Evolutionary conservation across 2,797 vertebrate genomes (phyloP).

Genomic region (Podarcis siculus): DNA sequence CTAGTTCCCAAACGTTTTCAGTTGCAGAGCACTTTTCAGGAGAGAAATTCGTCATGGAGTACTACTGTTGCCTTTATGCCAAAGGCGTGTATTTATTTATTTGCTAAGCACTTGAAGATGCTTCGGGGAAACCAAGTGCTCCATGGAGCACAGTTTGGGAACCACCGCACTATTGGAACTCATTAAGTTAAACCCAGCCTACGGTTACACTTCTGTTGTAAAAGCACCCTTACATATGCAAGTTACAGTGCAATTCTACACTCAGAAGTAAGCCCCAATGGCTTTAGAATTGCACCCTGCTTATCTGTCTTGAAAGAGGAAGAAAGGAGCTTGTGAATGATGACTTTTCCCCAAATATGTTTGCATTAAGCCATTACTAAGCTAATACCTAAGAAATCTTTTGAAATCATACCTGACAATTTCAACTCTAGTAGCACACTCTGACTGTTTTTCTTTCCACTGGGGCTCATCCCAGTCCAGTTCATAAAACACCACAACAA

Average conservation of each 20-base stretch:
- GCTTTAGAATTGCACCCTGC: background rate
- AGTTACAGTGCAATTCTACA: background rate
- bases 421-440: conserved; percentile 96
- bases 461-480: conserved; percentile 97
- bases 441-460: conserved; percentile 97
- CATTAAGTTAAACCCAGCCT: too few relatives aligned
- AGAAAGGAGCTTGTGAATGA: background rate
- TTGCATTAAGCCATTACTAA: background rate
- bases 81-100: too few relatives aligned
- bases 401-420: conserved; percentile 88
- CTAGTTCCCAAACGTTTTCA: too few relatives aligned
- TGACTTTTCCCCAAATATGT: background rate
- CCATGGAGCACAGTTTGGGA: too few relatives aligned
- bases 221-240: background rate
- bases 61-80: too few relatives aligned
- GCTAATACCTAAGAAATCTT: background rate
- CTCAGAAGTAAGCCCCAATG: too few relatives aligned
- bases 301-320: background rate
- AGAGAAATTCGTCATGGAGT: too few relatives aligned
- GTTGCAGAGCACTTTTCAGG: too few relatives aligned
- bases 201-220: background rate
- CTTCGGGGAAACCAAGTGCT: too few relatives aligned
- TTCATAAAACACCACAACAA: conserved; percentile 97
- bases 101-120: too few relatives aligned
- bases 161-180: too few relatives aligned